These are phyloP conservation scores for Chelmon rostratus DNA, from an alignment of 2,797 vertebrate genomes.

Conservation along the genomic window DNA sequence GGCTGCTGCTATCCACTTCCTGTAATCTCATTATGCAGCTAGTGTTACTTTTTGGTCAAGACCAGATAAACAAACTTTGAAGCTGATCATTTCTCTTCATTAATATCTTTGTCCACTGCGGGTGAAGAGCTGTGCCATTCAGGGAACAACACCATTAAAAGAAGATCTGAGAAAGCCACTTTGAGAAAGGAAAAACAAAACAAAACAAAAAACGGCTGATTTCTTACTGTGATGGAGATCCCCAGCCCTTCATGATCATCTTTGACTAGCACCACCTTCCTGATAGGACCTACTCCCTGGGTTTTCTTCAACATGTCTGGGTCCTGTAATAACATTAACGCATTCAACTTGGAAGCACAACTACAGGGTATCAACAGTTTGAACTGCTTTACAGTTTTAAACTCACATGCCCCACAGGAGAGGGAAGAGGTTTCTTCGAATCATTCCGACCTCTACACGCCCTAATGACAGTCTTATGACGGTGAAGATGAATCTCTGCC, in stretches of 20 bases:
- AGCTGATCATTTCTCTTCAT: too few species aligned
- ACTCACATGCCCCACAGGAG: slow-evolving; percentile 95
- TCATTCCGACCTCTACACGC: slow-evolving; percentile 97
- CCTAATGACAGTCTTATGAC: slow-evolving; percentile 98
- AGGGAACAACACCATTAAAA: too few species aligned
- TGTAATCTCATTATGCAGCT: neutral
- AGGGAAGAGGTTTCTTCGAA: slow-evolving; percentile 92
- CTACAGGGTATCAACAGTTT: neutral
- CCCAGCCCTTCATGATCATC: slow-evolving; percentile 98
- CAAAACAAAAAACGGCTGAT: neutral
- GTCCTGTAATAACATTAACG: slow-evolving; percentile 83
- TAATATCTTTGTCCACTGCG: too few species aligned
- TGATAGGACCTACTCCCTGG: slow-evolving; percentile 97
- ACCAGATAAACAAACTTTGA: too few species aligned
- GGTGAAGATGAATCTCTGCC: slow-evolving; percentile 98
- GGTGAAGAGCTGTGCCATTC: too few species aligned
- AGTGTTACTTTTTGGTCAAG: too few species aligned
- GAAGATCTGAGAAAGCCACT: too few species aligned
- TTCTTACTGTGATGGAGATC: slow-evolving; percentile 96
- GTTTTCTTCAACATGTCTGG: slow-evolving; percentile 96
- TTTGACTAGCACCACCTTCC: slow-evolving; percentile 95
- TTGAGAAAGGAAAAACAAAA: neutral
- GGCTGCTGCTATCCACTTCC: too few species aligned
- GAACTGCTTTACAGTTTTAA: neutral
- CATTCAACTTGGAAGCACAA: neutral